Conservation (phyloP, 2,797 vertebrate genomes). For the Diglossa cyanea region DNA sequence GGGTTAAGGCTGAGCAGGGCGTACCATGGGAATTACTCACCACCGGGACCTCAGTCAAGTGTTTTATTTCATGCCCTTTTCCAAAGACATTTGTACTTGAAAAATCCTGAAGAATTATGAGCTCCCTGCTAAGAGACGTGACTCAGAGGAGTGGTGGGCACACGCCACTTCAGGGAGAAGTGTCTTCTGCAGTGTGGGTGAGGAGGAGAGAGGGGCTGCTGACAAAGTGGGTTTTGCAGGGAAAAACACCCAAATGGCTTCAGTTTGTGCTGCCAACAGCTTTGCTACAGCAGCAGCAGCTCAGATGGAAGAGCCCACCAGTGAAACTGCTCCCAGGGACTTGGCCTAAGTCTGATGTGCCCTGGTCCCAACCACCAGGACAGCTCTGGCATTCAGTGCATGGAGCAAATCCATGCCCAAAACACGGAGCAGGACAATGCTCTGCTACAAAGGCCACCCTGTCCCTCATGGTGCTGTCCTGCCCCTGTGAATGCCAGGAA, state of each 20-base stretch:
- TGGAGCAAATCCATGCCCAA: not conserved
- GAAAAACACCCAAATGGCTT: not conserved
- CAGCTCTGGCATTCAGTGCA: not conserved
- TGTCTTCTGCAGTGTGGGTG: not conserved
- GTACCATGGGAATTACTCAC: slow-evolving; percentile 9
- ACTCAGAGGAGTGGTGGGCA: slow-evolving; percentile 39
- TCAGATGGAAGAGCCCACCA: not conserved
- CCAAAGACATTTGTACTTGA: not conserved
- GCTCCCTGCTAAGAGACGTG: not conserved
- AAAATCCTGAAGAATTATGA: not conserved
- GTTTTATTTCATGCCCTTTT: slow-evolving; percentile 5
- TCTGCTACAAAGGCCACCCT: not conserved
- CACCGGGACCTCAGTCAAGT: not conserved
- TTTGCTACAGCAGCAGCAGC: not conserved
- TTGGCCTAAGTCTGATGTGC: not conserved
- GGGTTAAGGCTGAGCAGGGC: not conserved
- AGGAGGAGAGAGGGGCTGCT: not conserved
- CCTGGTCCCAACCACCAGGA: not conserved
- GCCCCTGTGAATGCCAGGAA: not conserved
- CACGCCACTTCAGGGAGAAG: not conserved
- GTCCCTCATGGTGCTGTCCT: accelerated
- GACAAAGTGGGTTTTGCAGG: not conserved
- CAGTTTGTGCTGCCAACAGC: not conserved
- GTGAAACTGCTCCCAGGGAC: accelerated
- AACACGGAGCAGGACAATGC: not conserved